Evolutionary conservation across 2,797 vertebrate genomes (phyloP).

Genomic region (Gymnocypris eckloni): DNA sequence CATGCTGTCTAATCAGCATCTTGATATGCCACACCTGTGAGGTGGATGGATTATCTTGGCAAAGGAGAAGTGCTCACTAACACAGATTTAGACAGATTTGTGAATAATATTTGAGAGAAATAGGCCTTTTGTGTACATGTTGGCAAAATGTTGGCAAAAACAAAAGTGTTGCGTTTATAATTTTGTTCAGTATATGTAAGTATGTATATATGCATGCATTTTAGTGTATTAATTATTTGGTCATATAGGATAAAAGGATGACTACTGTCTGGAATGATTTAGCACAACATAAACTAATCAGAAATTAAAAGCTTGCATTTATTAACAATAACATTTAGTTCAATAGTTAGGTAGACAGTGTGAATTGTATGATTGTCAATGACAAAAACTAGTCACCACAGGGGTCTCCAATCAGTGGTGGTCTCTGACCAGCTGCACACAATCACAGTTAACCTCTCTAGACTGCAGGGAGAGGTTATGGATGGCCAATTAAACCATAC

Average conservation of each 20-base stretch:
- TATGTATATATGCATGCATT: neutral
- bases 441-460: neutral
- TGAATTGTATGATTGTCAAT: neutral
- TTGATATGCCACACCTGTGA: too few relatives aligned
- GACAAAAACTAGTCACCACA: neutral
- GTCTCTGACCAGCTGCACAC: neutral
- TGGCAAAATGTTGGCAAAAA: too few relatives aligned
- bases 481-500: neutral
- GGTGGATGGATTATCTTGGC: too few relatives aligned
- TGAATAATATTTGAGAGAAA: too few relatives aligned
- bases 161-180: too few relatives aligned
- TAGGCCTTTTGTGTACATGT: too few relatives aligned
- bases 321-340: neutral
- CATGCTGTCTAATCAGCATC: too few relatives aligned
- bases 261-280: neutral
- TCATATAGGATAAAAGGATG: neutral
- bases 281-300: neutral
- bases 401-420: neutral
- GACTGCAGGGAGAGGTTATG: neutral
- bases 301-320: neutral
- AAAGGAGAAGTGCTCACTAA: too few relatives aligned
- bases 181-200: too few relatives aligned
- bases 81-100: too few relatives aligned
- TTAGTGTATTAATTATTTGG: neutral
- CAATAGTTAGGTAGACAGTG: neutral